Base-by-base conservation (phyloP, 2,113 vertebrate species). In the Crotalus tigris region DNA sequence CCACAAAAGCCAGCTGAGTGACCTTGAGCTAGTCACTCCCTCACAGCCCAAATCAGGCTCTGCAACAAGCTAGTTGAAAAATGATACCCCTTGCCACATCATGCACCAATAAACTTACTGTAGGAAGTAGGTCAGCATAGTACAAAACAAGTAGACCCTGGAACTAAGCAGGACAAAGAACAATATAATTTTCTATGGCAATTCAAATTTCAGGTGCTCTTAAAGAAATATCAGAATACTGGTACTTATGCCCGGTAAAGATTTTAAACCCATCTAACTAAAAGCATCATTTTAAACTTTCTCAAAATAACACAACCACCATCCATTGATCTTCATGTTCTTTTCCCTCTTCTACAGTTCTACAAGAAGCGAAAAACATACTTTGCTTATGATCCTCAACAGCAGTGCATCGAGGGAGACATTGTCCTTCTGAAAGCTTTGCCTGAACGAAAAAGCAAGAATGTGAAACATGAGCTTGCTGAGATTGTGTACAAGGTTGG, bases 321-420 rank as follows among this genome's bases (percentile, higher is more conserved):
- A 51, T 24, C 49, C 44, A 44, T 23, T 75, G 4, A 0, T 55
- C 92, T 94, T 4, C 15, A 4, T 7, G 0, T 11, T 39, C 90
- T 91, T 59, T 91, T 24, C 95, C 90, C 44, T 85, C 95, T 81
- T 21, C 94, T 44, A 11, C 96, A 99, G 99, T 99, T 98, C 97
- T 99, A 98, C 97, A 99, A 99, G 98, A 99, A 99, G 96, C 97
- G 99, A 91, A 99, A 99, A 97, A 99, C 99, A 0, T 99, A 99
- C 95, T 99, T 99, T 97, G 99, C 99, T 87, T 99, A 99, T 0
- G 99, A 99, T 92, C 97, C 98, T 0, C 96, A 98, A 96, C 97
- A 98, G 95, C 98, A 99, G 95, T 99, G 99, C 96, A 98, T 98
- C 0, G 95, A 98, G 58, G 99, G 99, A 94, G 99, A 99, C 94